Evolutionary conservation across 2,888 invertebrate species (phyloP), one percentile per base, ranked within the genome.

Genomic region (Dasypogon diadema): DNA sequence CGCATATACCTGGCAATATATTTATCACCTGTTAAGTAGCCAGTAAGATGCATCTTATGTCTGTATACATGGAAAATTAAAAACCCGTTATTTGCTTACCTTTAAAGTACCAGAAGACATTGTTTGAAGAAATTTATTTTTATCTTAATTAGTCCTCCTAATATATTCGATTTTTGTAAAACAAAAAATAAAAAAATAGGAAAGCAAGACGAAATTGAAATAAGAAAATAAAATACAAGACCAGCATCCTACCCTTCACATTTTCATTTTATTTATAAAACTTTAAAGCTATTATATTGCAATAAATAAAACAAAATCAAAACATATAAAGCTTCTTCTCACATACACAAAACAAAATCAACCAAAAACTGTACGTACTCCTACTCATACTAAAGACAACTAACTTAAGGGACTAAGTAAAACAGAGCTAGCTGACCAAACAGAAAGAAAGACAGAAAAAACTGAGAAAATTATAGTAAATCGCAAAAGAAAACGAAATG

Each of bases 241-340:
- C 51, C 70, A 70, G 37, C 70, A 70, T 54, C 70, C 70, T 70
- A 70, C 70, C 70, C 70, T 70, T 70, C 70, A 70, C 70, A 70
- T 54, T 51, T 70, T 54, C 54, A 54, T 70, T 70, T 70, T 54
- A 54, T 70, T 70, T 70, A 54, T 54, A 70, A 70, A 70, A 70
- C 30, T 70, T 70, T 70, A 70, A 70, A 54, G 70, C 70, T 70
- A 70, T 70, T 34, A 70, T 70, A 70, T 70, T 70, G 51, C 54
- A 70, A 70, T 70, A 70, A 70, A 70, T 70, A 70, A 70, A 70
- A 70, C 51, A 70, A 70, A 56, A 55, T 21, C 2, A 18, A 54
- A 70, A 70, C 30, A 70, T 18, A 70, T 70, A 70, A 70, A 54
- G 51, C 70, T 70, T 68, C 70, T 70, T 68, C 54, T 54, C 54